phyloP scores from a whole-genome alignment of 2,113 vertebrate genomes.

The Scalopus aquaticus region DNA sequence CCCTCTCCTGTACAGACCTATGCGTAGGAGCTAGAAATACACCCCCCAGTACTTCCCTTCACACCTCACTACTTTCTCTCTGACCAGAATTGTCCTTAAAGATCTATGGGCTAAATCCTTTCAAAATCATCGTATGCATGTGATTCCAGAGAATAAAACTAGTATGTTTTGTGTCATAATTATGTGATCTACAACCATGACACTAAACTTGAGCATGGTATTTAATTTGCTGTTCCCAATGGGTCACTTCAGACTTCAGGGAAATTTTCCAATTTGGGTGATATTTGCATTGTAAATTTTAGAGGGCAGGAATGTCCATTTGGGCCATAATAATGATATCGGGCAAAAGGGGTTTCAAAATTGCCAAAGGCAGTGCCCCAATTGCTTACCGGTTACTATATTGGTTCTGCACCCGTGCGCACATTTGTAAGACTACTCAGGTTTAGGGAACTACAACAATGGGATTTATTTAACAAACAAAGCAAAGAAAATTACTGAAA shows the following conservation, averaged over 20 bases:
- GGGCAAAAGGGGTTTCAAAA: no score
- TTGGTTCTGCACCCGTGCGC: no score
- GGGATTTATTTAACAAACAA: no score
- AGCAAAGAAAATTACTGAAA: no score
- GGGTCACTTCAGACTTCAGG: not conserved
- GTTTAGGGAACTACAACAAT: no score
- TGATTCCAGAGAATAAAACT: not conserved
- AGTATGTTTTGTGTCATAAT: not conserved
- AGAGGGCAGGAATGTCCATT: conserved; percentile 39
- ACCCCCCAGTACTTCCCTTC: not conserved
- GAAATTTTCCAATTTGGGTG: conserved; percentile 55
- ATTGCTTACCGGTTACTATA: no score
- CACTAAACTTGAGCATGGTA: not conserved
- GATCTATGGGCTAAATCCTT: not conserved
- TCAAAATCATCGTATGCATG: not conserved
- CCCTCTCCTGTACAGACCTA: not conserved
- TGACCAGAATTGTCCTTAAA: not conserved
- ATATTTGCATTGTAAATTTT: conserved; percentile 67
- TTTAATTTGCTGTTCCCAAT: not conserved
- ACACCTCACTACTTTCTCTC: not conserved
- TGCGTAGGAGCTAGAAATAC: not conserved
- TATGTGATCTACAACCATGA: not conserved
- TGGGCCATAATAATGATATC: conserved; percentile 20
- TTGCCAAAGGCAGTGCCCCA: no score
- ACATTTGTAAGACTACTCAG: no score